Base-by-base conservation (phyloP, 2,888 invertebrate species). In the Amiota mariae region DNA sequence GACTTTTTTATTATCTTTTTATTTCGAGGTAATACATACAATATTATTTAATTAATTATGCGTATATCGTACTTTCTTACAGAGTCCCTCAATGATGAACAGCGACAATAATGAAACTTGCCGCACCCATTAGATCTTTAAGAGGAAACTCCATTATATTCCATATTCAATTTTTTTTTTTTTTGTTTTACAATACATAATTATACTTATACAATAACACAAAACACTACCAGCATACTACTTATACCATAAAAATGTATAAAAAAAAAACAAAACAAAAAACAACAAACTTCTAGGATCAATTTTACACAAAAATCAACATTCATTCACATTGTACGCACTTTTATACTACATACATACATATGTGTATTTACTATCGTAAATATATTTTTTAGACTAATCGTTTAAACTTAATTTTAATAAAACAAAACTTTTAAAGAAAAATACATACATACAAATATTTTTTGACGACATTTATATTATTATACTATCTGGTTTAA, bases 41-140 rank as follows among this genome's bases (percentile, higher is more conserved):
- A 59, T 59, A 59, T 18, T 18, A 2, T 59, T 54, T 12, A 20
- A 59, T 80, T 36, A 36, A 36, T 36, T 6, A 6, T 36, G 36
- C 36, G 36, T 36, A 36, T 36, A 36, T 36, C 36, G 73, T 79
- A 76, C 73, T 76, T 80, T 74, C 84, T 83, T 80, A 15, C 80
- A 83, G 82, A 82, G 70, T 77, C 77, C 73, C 81, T 76, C 76
- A 76, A 70, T 76, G 78, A 80, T 64, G 78, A 70, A 75, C 78
- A 77, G 70, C 79, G 78, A 82, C 72, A 77, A 75, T 84, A 85
- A 47, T 49, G 66, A 59, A 15, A 59, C 59, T 59, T 59, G 59
- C 24, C 59, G 13, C 59, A 11, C n/a, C 59, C 20, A 59, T 20
- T 59, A 59, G 59, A 18, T 15, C 20, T 18, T 59, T 18, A 20